These are phyloP conservation scores for Bufo bufo DNA, from an alignment of 2,113 vertebrate genomes.

Conservation along the genomic window DNA sequence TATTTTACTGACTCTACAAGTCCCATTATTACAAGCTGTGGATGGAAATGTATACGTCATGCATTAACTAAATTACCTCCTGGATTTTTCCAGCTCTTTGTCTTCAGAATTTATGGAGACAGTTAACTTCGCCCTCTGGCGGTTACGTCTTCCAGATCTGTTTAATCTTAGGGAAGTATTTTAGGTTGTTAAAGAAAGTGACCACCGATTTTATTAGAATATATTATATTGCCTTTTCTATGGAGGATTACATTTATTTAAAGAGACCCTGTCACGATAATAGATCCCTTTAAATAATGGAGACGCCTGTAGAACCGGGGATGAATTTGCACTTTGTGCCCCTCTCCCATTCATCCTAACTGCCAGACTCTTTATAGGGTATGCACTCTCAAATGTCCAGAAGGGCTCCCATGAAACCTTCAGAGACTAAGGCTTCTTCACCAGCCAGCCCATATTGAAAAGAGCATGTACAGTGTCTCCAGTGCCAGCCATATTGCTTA, in stretches of 20 bases:
- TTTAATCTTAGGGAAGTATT: neutral
- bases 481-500: no score
- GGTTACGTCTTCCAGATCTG: neutral
- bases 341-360: neutral
- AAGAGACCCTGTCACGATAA: neutral
- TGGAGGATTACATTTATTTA: neutral
- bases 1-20: slow-evolving; percentile 8
- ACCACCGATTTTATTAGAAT: neutral
- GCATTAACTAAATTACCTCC: slow-evolving; percentile 47
- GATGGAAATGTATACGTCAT: slow-evolving; percentile 7
- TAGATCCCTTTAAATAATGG: neutral
- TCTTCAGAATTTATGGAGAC: neutral
- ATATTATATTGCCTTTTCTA: neutral
- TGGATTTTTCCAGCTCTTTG: neutral
- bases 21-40: neutral
- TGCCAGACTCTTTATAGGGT: neutral
- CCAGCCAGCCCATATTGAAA: no score
- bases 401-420: no score
- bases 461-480: no score
- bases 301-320: no score
- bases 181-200: neutral
- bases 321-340: neutral
- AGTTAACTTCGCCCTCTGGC: neutral
- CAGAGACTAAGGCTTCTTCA: no score
- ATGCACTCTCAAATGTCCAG: no score